Percentiles rank a stretch among this genome's conserved stretches.
Conservation (phyloP, 1,140 invertebrate species). For the Leptopilina clavipes region DNA sequence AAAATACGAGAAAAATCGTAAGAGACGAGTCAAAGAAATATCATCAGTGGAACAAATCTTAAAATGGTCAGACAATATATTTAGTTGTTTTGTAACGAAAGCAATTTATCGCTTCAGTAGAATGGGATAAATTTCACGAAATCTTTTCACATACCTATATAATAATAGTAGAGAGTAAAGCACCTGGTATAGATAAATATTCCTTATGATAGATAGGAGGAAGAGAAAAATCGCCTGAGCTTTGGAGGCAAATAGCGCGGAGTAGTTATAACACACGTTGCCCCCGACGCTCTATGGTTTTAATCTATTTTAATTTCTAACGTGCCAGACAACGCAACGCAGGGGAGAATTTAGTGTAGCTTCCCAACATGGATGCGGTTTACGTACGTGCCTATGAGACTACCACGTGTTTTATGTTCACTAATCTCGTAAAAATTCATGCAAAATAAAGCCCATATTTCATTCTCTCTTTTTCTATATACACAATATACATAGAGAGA, state of each 20-base stretch:
- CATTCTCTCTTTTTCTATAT: constrained; percentile 51
- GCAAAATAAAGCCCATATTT: constrained; percentile 68
- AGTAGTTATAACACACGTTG: not conserved
- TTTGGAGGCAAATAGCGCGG: not conserved
- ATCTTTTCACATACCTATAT: not conserved
- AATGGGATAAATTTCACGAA: not conserved
- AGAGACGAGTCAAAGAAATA: not conserved
- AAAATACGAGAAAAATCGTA: not conserved
- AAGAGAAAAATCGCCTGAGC: constrained; percentile 17
- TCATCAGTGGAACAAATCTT: not conserved
- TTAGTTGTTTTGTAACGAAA: not conserved
- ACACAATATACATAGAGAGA: not conserved
- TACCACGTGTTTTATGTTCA: constrained; percentile 64
- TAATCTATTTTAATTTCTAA: constrained; percentile 68
- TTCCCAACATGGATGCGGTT: constrained; percentile 40
- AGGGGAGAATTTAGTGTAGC: constrained; percentile 56
- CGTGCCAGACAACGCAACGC: constrained; percentile 42
- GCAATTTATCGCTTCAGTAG: not conserved
- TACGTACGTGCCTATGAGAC: constrained; percentile 64
- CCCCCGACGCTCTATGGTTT: constrained; percentile 43
- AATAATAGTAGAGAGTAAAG: not conserved
- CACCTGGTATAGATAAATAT: not conserved
- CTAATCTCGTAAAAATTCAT: constrained; percentile 72
- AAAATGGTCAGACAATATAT: not conserved
- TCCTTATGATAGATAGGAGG: constrained; percentile 1